Conservation (phyloP, 2,888 invertebrate species). For the Cephus sareptanus region DNA sequence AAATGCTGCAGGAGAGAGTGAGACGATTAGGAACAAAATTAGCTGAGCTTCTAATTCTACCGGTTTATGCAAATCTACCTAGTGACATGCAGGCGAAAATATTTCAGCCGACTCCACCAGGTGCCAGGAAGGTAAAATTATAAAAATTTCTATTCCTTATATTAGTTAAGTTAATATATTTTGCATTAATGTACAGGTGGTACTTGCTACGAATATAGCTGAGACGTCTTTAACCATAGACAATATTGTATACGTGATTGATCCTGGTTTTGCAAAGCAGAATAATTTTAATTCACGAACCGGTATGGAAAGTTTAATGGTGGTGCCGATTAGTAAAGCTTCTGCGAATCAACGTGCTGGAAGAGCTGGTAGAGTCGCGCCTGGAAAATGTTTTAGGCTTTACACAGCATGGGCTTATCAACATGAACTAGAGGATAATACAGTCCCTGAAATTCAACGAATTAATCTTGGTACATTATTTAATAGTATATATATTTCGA, state of each 20-base stretch:
- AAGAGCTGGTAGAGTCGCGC: conserved; percentile 93
- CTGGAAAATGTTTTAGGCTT: conserved; percentile 97
- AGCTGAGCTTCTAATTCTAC: conserved; percentile 90
- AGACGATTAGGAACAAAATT: conserved; percentile 93
- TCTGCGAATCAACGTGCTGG: conserved; percentile 97
- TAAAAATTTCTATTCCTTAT: background rate
- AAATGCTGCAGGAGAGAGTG: conserved; percentile 89
- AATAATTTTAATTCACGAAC: conserved; percentile 98
- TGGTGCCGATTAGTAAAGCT: conserved; percentile 98
- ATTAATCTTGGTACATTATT: conserved; percentile 80
- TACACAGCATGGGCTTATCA: conserved; percentile 99
- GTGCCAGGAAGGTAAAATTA: conserved; percentile 82
- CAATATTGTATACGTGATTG: conserved; percentile 98
- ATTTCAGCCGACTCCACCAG: conserved; percentile 96
- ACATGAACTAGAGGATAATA: conserved; percentile 97
- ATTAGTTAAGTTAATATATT: conserved; percentile 3
- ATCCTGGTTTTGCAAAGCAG: conserved; percentile 99
- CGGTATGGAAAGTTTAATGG: conserved; percentile 98
- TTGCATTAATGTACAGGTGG: conserved; percentile 70
- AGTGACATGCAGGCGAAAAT: conserved; percentile 99
- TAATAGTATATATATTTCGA: background rate
- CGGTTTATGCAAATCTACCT: conserved; percentile 98
- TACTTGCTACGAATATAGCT: conserved; percentile 98
- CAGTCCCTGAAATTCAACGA: conserved; percentile 97
- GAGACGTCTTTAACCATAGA: conserved; percentile 99